These are phyloP conservation scores for Acanthosoma haemorrhoidale DNA, from an alignment of 2,888 invertebrate species.

Conservation along the genomic window DNA sequence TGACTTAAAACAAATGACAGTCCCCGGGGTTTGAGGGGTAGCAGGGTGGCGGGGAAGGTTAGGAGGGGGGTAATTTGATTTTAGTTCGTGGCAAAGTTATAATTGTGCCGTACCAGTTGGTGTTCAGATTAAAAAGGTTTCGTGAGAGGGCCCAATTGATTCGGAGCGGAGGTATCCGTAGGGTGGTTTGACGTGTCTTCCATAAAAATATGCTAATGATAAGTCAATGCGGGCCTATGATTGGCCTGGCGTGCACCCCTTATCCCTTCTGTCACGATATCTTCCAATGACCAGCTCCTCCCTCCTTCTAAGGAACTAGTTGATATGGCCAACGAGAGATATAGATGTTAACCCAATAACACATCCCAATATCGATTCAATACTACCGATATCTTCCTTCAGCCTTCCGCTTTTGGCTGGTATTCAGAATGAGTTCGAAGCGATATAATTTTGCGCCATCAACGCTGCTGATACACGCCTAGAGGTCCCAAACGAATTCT, in stretches of 20 bases:
- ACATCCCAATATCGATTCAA: too few species aligned
- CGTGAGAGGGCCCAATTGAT: constrained; percentile 28
- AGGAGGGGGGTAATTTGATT: constrained; percentile 21
- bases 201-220: constrained; percentile 29
- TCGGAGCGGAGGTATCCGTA: background rate
- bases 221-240: background rate
- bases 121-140: constrained; percentile 29
- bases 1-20: constrained; percentile 23
- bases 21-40: background rate
- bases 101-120: constrained; percentile 29
- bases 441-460: too few species aligned
- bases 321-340: background rate
- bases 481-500: too few species aligned
- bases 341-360: constrained; percentile 4
- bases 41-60: background rate
- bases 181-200: constrained; percentile 27
- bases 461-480: too few species aligned
- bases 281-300: background rate
- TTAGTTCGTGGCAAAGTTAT: constrained; percentile 28
- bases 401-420: too few species aligned
- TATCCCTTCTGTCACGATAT: background rate
- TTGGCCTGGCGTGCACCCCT: constrained; percentile 18
- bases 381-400: too few species aligned
- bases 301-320: background rate
- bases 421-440: too few species aligned